phyloP scores from a whole-genome alignment of 2,888 invertebrate genomes.

The Hetaerina titia region DNA sequence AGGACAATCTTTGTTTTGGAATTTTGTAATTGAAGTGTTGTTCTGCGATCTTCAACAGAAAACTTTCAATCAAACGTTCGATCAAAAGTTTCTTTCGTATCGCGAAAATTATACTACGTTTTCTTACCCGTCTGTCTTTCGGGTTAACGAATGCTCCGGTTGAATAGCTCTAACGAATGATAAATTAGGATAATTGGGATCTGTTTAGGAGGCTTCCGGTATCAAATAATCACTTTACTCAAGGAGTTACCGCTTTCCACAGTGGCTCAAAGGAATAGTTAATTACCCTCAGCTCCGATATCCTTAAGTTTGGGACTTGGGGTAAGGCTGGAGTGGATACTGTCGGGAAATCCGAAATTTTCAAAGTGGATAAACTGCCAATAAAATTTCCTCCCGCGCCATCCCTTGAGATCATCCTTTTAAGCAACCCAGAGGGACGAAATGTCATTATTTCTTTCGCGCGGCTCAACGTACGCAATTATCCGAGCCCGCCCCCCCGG shows the following conservation, averaged over 20 bases:
- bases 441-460: not conserved
- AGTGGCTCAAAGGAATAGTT: not conserved
- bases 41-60: too few relatives aligned
- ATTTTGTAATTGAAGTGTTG: too few relatives aligned
- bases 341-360: not conserved
- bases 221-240: not conserved
- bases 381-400: not conserved
- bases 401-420: not conserved
- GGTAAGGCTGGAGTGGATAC: not conserved
- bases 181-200: not conserved
- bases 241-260: not conserved
- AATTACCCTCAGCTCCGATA: not conserved
- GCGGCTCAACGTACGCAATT: not conserved
- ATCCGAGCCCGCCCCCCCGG: not conserved
- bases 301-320: not conserved
- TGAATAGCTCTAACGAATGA: not conserved
- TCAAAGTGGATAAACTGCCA: not conserved
- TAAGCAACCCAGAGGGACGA: not conserved
- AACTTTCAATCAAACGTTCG: too few relatives aligned
- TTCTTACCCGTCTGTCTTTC: too few relatives aligned
- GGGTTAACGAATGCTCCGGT: too few relatives aligned
- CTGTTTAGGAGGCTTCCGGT: not conserved
- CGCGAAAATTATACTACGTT: too few relatives aligned
- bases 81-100: too few relatives aligned
- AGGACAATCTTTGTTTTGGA: too few relatives aligned